These are phyloP conservation scores for Phataginus tricuspis DNA, from an alignment of 2,797 vertebrate genomes.

Conservation along the genomic window DNA sequence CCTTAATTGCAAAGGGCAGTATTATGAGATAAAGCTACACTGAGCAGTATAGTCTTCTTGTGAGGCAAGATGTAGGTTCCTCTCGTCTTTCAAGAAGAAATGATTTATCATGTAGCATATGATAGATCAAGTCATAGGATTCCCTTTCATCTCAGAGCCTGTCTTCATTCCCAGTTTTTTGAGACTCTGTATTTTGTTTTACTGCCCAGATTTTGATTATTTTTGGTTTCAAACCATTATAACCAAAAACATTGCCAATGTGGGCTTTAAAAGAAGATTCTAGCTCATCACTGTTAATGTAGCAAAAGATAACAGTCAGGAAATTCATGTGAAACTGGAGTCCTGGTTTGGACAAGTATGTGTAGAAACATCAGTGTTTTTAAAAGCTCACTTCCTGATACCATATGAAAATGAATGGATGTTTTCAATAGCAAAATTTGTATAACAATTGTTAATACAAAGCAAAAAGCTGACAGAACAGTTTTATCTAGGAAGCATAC, in stretches of 20 bases:
- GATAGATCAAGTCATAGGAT: not conserved
- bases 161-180: constrained; percentile 34
- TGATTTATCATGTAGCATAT: constrained; percentile 1
- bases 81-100: constrained; percentile 34
- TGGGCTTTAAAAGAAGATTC: constrained; percentile 21
- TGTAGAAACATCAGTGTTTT: constrained; percentile 36
- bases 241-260: constrained; percentile 21
- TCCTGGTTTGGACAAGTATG: constrained; percentile 11
- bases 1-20: constrained; percentile 44
- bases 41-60: not conserved
- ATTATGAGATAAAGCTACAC: not conserved
- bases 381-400: constrained; percentile 29
- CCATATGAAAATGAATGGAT: constrained; percentile 32
- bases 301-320: not conserved
- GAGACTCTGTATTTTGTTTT: constrained; percentile 53
- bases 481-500: constrained; percentile 23
- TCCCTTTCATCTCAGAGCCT: constrained; percentile 52
- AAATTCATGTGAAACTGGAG: constrained; percentile 19
- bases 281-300: constrained; percentile 15
- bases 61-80: not conserved
- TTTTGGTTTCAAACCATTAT: constrained; percentile 53
- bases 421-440: constrained; percentile 48
- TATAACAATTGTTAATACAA: constrained; percentile 43
- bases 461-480: constrained; percentile 33
- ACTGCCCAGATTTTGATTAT: constrained; percentile 39